Evolutionary conservation across 2,888 invertebrate species (phyloP).

Genomic region (Horisme vitalbata): DNA sequence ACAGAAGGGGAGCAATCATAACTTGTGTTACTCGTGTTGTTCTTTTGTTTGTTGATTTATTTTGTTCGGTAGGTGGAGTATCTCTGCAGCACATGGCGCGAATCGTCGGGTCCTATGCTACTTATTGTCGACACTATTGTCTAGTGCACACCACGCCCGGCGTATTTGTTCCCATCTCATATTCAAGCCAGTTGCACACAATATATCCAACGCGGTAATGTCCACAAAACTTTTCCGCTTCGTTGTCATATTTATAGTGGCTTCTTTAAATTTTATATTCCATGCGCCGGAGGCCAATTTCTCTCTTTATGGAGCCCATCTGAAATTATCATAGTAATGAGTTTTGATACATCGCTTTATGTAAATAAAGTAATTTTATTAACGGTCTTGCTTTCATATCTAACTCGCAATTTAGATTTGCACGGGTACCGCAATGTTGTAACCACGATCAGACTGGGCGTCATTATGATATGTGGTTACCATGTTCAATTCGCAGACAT

Average conservation of each 20-base stretch:
- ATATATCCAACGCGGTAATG: conserved; percentile 17
- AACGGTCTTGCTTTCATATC: conserved; percentile 20
- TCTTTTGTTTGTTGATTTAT: conserved; percentile 37
- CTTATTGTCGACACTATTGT: conserved; percentile 17
- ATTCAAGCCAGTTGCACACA: conserved; percentile 21
- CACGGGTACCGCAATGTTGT: conserved; percentile 31
- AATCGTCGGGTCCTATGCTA: conserved; percentile 1
- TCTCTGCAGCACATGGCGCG: conserved; percentile 18
- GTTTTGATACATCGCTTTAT: conserved; percentile 30
- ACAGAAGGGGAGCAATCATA: conserved; percentile 26
- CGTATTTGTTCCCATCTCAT: conserved; percentile 19
- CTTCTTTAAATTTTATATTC: conserved; percentile 26
- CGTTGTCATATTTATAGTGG: conserved; percentile 13
- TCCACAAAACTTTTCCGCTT: conserved; percentile 14
- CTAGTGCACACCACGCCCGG: conserved; percentile 15
- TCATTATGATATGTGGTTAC: conserved; percentile 37
- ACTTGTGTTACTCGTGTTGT: conserved; percentile 26
- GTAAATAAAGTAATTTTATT: conserved; percentile 36
- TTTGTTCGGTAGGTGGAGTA: conserved; percentile 18
- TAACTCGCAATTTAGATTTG: conserved; percentile 33
- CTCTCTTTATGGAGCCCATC: conserved; percentile 37
- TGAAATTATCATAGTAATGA: conserved; percentile 43
- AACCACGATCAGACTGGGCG: conserved; percentile 38
- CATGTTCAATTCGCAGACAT: conserved; percentile 28
- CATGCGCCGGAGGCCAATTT: conserved; percentile 27